phyloP scores from a whole-genome alignment of 2,888 invertebrate species.

The Lepas anatifera region DNA sequence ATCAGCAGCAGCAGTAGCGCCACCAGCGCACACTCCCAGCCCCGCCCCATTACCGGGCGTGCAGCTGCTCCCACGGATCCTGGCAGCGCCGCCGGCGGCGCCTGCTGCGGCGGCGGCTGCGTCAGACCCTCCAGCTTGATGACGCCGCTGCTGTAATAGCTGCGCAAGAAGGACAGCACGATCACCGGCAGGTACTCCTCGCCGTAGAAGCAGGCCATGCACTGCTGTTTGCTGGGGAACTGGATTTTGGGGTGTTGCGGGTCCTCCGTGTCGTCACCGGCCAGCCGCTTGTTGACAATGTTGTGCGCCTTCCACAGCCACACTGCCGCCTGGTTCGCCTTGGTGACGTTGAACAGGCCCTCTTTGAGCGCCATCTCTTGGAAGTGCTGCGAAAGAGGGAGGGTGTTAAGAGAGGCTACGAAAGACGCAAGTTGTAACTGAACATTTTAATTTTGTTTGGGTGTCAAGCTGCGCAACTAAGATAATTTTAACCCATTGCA shows the following conservation, averaged over 20 bases:
- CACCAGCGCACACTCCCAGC: too few species aligned
- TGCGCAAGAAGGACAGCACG: background rate
- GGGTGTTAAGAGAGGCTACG: too few species aligned
- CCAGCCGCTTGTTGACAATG: constrained; percentile 73
- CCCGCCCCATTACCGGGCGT: too few species aligned
- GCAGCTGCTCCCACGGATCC: too few species aligned
- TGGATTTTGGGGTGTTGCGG: constrained; percentile 76
- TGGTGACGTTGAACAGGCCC: constrained; percentile 53
- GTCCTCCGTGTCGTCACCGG: constrained; percentile 80
- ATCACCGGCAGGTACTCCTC: constrained; percentile 30
- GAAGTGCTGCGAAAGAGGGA: constrained; percentile 59
- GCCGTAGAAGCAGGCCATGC: constrained; percentile 50
- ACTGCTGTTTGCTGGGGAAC: constrained; percentile 59
- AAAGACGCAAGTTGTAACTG: too few species aligned
- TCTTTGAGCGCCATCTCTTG: constrained; percentile 63
- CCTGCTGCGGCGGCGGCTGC: background rate
- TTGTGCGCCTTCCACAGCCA: constrained; percentile 96
- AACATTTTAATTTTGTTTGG: too few species aligned
- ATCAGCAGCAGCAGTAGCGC: too few species aligned
- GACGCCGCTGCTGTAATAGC: background rate
- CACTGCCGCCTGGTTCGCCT: constrained; percentile 59
- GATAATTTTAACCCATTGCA: too few species aligned
- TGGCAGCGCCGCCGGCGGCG: background rate
- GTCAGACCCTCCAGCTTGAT: background rate
- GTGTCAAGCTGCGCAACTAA: too few species aligned